Evolutionary conservation across 2,113 vertebrate genomes (phyloP).

Genomic region (Bufo gargarizans): DNA sequence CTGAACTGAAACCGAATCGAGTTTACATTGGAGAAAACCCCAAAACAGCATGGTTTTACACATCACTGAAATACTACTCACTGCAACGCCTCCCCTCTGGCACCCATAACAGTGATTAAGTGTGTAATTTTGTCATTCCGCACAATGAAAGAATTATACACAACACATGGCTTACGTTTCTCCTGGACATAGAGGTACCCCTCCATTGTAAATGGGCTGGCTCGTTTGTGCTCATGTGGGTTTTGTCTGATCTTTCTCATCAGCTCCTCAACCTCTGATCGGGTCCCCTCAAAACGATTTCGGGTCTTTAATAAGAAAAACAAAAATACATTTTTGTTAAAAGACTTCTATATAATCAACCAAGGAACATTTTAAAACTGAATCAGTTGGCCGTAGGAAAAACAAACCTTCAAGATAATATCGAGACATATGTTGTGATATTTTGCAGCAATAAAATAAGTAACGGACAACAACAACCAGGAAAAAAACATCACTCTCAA

Average conservation of each 20-base stretch:
- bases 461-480: too few relatives aligned
- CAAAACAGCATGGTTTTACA: too few relatives aligned
- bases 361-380: too few relatives aligned
- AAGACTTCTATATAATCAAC: too few relatives aligned
- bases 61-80: background rate
- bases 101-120: background rate
- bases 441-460: too few relatives aligned
- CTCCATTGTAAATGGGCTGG: constrained; percentile 88
- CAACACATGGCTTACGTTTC: constrained; percentile 80
- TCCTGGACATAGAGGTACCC: constrained; percentile 97
- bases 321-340: background rate
- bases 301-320: constrained; percentile 78
- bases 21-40: too few relatives aligned
- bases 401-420: too few relatives aligned
- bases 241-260: constrained; percentile 90
- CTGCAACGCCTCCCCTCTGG: background rate
- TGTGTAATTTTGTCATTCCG: background rate
- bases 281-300: constrained; percentile 91
- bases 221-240: constrained; percentile 90
- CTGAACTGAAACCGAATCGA: background rate
- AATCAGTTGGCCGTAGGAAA: too few relatives aligned
- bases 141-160: background rate
- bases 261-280: constrained; percentile 91
- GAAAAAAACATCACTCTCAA: too few relatives aligned
- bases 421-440: too few relatives aligned